Conservation (phyloP, 2,888 invertebrate genomes). For the Nomada goodeniana region DNA sequence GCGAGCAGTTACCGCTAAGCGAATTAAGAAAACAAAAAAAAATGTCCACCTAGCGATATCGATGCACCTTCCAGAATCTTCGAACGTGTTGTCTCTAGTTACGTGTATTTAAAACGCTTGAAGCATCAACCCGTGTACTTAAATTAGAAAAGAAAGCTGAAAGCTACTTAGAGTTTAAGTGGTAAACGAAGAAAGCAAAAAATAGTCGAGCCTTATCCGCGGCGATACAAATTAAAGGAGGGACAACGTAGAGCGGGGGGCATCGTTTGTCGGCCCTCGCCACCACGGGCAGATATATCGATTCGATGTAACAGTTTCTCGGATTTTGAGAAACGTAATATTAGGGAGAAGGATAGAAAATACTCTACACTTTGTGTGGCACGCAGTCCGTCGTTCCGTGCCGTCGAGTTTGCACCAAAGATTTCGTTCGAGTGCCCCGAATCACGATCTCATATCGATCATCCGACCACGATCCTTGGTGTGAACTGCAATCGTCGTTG, state of each 20-base stretch:
- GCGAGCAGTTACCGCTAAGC: constrained; percentile 30
- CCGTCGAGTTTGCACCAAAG: constrained; percentile 49
- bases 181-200: constrained; percentile 16
- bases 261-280: neutral
- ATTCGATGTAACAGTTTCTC: constrained; percentile 1
- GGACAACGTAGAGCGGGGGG: constrained; percentile 14
- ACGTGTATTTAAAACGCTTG: constrained; percentile 70
- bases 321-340: neutral
- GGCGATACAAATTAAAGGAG: constrained; percentile 5
- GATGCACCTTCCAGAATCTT: constrained; percentile 77
- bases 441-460: constrained; percentile 15
- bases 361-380: constrained; percentile 43
- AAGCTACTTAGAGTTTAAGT: constrained; percentile 58
- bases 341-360: constrained; percentile 24
- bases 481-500: constrained; percentile 47
- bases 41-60: constrained; percentile 59
- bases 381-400: constrained; percentile 30
- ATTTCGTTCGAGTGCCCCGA: constrained; percentile 24
- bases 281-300: constrained; percentile 6
- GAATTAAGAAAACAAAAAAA: constrained; percentile 32
- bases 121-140: constrained; percentile 60
- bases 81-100: constrained; percentile 80
- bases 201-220: constrained; percentile 53
- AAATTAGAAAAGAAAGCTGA: constrained; percentile 61
- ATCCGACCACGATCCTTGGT: constrained; percentile 36